phyloP scores from a whole-genome alignment of 2,113 vertebrate genomes.

The Theropithecus gelada region DNA sequence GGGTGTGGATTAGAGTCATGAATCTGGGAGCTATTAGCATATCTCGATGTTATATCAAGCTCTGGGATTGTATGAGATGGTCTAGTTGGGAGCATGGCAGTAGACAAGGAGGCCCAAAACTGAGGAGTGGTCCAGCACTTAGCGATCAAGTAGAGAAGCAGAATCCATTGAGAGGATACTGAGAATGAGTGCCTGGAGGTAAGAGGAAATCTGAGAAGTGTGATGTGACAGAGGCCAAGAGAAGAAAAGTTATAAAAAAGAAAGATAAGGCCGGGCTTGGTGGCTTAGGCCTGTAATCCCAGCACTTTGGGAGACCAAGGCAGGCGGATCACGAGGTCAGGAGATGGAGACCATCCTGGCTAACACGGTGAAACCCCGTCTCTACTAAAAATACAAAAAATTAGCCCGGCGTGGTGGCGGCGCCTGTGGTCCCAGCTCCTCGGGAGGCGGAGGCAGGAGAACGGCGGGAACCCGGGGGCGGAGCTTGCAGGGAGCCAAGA shows the following conservation, averaged over 20 bases:
- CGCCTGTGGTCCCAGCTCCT: too few species aligned
- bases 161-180: neutral
- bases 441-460: too few species aligned
- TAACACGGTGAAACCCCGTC: too few species aligned
- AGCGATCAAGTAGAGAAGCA: neutral
- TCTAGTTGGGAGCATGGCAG: neutral
- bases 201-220: neutral
- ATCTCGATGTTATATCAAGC: neutral
- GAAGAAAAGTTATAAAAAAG: neutral
- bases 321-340: fast-evolving
- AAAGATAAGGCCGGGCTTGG: neutral
- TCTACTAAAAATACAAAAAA: too few species aligned
- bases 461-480: too few species aligned
- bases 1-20: neutral
- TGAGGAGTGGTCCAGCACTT: neutral
- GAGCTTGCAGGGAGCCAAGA: too few species aligned
- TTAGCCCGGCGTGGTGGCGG: fast-evolving
- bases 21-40: neutral
- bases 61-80: neutral
- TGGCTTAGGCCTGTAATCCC: too few species aligned
- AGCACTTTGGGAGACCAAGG: fast-evolving
- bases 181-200: neutral
- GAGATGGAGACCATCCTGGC: fast-evolving
- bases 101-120: neutral
- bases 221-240: neutral